phyloP scores from a whole-genome alignment of 2,113 vertebrate species.

The Prolemur simus region DNA sequence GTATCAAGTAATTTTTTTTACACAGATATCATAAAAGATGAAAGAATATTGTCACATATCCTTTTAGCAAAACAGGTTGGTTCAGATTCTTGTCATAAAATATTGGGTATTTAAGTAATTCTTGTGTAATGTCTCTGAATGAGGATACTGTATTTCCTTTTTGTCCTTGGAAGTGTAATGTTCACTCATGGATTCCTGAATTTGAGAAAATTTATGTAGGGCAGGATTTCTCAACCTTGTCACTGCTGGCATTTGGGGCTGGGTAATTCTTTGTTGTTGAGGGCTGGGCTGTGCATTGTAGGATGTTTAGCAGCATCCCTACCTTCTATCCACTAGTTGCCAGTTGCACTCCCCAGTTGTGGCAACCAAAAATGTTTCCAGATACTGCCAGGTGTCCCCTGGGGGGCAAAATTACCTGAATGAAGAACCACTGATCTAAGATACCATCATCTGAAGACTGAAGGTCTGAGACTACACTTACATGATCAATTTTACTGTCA shows the following conservation, averaged over 20 bases:
- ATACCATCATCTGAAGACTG: background rate
- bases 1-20: background rate
- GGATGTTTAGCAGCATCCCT: background rate
- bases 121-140: background rate
- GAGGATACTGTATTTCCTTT: background rate
- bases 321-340: background rate
- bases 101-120: background rate
- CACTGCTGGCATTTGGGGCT: background rate
- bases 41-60: background rate
- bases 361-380: background rate
- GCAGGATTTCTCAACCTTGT: background rate
- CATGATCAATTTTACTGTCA: background rate
- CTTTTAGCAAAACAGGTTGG: background rate
- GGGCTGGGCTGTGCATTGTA: background rate
- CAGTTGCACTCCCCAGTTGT: background rate
- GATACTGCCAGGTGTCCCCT: background rate
- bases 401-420: background rate
- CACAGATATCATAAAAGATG: background rate
- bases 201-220: background rate
- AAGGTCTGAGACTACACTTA: background rate
- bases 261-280: background rate
- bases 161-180: background rate
- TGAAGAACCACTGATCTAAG: background rate
- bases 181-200: background rate
- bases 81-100: background rate